Evolutionary conservation across 2,797 vertebrate species (phyloP).

Genomic region (Echeneis naucrates): DNA sequence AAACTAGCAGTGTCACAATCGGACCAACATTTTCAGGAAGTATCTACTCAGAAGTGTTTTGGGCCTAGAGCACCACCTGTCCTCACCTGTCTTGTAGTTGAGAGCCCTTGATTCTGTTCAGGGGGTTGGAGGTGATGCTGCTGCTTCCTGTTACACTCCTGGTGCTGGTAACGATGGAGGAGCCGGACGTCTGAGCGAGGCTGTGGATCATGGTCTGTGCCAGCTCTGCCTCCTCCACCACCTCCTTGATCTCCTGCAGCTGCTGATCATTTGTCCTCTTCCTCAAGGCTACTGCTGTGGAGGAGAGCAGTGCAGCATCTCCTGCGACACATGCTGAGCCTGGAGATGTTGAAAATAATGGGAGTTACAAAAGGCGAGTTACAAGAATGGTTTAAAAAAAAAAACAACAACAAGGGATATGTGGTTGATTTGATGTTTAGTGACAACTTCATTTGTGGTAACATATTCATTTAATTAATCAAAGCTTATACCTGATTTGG

Average conservation of each 20-base stretch:
- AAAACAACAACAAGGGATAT: background rate
- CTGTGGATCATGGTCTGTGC: conserved; percentile 83
- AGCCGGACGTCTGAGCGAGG: conserved; percentile 83
- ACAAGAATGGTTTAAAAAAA: background rate
- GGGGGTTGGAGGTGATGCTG: conserved; percentile 78
- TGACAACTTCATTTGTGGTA: too few relatives aligned
- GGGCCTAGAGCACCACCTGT: background rate
- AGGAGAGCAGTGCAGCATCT: conserved; percentile 17
- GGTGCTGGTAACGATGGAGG: conserved; percentile 82
- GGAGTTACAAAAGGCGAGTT: background rate
- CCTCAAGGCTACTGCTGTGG: conserved; percentile 69
- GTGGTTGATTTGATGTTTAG: background rate
- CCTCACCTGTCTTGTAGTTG: conserved; percentile 86
- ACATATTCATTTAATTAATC: too few relatives aligned
- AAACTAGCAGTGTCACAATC: background rate
- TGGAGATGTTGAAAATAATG: conserved; percentile 7
- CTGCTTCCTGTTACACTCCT: conserved; percentile 87
- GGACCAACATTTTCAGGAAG: conserved; percentile 12
- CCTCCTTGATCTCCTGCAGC: conserved; percentile 85
- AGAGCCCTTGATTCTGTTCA: conserved; percentile 85
- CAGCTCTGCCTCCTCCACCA: conserved; percentile 86
- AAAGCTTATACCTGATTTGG: conserved; percentile 58
- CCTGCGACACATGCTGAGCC: conserved; percentile 35
- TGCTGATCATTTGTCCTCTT: conserved; percentile 84
- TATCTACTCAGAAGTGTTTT: background rate